Evolutionary conservation across 2,797 vertebrate species (phyloP), one percentile per base, ranked within the genome.

Genomic region (Pseudochaenichthys georgianus): DNA sequence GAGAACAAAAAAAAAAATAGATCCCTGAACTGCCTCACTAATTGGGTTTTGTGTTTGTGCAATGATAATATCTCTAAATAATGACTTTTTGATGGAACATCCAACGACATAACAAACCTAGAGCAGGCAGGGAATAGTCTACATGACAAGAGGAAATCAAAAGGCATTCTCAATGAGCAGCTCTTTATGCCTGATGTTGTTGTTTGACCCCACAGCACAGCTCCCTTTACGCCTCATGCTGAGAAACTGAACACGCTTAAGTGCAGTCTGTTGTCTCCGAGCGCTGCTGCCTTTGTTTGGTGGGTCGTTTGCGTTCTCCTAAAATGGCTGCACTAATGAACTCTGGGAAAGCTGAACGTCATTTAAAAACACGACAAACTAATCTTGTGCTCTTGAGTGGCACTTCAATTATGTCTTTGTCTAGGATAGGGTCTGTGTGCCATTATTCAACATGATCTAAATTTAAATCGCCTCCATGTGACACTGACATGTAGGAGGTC

Each of bases 401-500:
- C 82, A 89, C 87, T 88, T 92, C 69, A 87, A 87, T 92, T 77
- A 86, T 63, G 70, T 77, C 60, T 82, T 70, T 78, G 70, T 72
- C 48, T 70, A n/a, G 78, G 72, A 75, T 75, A 13, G 65, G 71
- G 69, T 76, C 70, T 58, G 64, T 21, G 43, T 73, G 75, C 60
- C 73, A 82, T 88, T 88, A 83, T 87, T 90, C 85, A 80, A 70
- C 78, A 80, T 77, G 75, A 86, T 91, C 82, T 87, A 88, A 86
- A 91, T 93, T 90, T 90, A 87, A 91, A 89, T 92, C 75, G 78
- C 84, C 57, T 71, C 53, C 57, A 31, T 67, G 78, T 77, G 82
- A 87, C 81, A 80, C 64, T 72, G 61, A 80, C 76, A 69, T 57
- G 45, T 79, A 83, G 83, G 83, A 82, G 73, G 73, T 80, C 69